Conservation (phyloP, 2,888 invertebrate species). For the Cataglyphis livida region DNA sequence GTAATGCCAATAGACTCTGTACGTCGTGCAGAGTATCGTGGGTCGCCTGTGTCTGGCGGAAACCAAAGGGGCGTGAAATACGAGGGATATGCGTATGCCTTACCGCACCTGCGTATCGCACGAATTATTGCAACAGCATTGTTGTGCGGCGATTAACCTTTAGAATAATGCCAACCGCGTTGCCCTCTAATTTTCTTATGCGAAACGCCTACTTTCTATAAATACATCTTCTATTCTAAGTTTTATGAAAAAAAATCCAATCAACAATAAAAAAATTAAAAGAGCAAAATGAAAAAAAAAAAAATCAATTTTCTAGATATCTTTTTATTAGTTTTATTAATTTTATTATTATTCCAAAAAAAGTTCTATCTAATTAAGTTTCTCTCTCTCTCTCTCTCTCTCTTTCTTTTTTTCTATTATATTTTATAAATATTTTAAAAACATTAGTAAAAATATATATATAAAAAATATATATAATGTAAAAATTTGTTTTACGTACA, state of each 20-base stretch:
- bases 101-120: slow-evolving; percentile 47
- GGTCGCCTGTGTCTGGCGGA: slow-evolving; percentile 31
- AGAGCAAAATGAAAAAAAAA: neutral
- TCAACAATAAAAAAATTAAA: neutral
- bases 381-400: neutral
- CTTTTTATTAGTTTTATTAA: neutral
- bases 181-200: neutral
- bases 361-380: neutral
- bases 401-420: neutral
- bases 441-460: neutral
- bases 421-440: neutral
- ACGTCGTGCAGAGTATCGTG: slow-evolving; percentile 29
- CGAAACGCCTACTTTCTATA: neutral
- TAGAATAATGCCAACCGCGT: neutral
- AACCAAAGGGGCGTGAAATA: slow-evolving; percentile 45
- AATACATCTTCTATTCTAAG: neutral
- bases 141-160: slow-evolving; percentile 21
- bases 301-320: neutral
- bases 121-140: slow-evolving; percentile 46
- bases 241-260: neutral
- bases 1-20: slow-evolving; percentile 45
- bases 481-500: neutral
- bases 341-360: neutral
- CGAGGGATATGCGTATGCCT: slow-evolving; percentile 44
- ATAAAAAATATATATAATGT: neutral